phyloP scores from a whole-genome alignment of 2,113 vertebrate genomes.

The Odocoileus hemionus region DNA sequence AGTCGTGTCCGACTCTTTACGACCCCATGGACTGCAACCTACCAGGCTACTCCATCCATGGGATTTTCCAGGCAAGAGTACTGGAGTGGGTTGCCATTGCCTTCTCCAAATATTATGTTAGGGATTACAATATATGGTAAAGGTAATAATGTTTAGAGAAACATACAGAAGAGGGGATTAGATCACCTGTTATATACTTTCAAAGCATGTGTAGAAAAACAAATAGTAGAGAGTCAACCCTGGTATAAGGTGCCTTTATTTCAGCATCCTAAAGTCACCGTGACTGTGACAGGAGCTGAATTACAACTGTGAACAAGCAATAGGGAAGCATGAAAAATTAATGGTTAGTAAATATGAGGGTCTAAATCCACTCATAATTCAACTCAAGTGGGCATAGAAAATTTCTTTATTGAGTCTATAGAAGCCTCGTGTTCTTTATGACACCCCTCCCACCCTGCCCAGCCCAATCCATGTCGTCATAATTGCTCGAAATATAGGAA shows the following conservation, averaged over 20 bases:
- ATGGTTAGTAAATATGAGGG: neutral
- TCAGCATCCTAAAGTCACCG: neutral
- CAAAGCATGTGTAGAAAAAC: neutral
- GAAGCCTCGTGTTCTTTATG: neutral
- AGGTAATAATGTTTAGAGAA: neutral
- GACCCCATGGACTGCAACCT: too few species aligned
- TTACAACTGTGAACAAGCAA: neutral
- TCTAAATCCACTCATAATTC: neutral
- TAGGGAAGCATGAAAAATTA: neutral
- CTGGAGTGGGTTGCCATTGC: too few species aligned
- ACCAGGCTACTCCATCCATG: too few species aligned
- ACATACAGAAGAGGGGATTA: neutral
- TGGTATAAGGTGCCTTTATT: neutral
- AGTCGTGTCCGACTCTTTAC: too few species aligned
- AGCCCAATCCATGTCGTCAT: neutral
- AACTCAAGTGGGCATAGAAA: neutral
- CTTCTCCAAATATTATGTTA: neutral
- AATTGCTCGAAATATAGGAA: neutral
- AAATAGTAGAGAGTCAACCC: neutral
- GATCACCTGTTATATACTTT: neutral
- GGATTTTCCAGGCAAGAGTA: too few species aligned
- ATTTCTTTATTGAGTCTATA: neutral
- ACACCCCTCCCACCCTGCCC: neutral
- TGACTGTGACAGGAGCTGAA: neutral
- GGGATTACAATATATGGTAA: neutral